Evolutionary conservation across 1,140 invertebrate genomes (phyloP).

Genomic region (Rhynchophorus ferrugineus): DNA sequence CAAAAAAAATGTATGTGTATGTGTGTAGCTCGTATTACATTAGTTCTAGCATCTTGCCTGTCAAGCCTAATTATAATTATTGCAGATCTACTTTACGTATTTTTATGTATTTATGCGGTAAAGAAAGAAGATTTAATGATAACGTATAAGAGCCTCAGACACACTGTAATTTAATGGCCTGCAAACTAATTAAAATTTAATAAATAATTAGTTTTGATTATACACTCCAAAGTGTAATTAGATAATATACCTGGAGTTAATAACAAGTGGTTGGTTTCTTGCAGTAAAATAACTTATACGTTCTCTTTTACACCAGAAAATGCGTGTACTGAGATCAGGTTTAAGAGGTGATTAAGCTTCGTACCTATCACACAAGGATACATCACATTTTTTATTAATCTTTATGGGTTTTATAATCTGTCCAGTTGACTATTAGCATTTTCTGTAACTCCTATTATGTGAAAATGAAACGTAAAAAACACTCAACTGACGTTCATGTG

Average conservation of each 20-base stretch:
- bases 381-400: no score
- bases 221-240: not conserved
- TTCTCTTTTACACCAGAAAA: not conserved
- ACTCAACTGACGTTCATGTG: no score
- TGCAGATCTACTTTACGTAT: not conserved
- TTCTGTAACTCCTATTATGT: no score
- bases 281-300: not conserved
- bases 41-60: not conserved
- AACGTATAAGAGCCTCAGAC: not conserved
- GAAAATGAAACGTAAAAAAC: no score
- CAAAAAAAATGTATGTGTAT: not conserved
- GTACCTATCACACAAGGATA: no score
- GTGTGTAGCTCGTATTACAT: not conserved
- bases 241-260: constrained; percentile 3
- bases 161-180: constrained; percentile 3
- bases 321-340: not conserved
- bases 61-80: constrained; percentile 2
- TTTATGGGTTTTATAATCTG: no score
- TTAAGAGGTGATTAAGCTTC: not conserved
- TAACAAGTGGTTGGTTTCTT: constrained; percentile 3
- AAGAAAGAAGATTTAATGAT: constrained; percentile 1
- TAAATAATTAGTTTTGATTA: constrained; percentile 5
- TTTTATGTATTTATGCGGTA: not conserved
- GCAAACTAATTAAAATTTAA: constrained; percentile 9
- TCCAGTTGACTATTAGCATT: no score